phyloP scores from a whole-genome alignment of 1,140 invertebrate genomes.

The Bombus pascuorum region DNA sequence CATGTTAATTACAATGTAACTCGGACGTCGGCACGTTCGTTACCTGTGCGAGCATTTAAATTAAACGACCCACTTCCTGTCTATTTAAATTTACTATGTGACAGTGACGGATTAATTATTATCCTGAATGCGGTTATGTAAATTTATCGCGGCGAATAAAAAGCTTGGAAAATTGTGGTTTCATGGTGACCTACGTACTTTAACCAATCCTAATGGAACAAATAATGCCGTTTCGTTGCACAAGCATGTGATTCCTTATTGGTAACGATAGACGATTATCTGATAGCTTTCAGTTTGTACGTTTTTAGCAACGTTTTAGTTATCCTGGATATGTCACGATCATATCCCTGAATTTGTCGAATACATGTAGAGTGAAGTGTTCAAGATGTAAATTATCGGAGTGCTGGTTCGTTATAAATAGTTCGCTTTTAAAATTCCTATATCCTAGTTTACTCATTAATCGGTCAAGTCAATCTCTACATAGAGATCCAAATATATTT shows the following conservation, averaged over 20 bases:
- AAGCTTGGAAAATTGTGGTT: conserved; percentile 6
- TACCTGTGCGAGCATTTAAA: conserved; percentile 36
- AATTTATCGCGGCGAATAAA: not conserved
- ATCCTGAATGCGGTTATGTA: conserved; percentile 19
- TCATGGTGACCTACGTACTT: not conserved
- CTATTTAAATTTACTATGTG: conserved; percentile 39
- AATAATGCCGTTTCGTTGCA: not conserved
- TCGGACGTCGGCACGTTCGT: conserved; percentile 23
- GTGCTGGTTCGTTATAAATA: too few relatives aligned
- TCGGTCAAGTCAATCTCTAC: too few relatives aligned
- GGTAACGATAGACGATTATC: too few relatives aligned
- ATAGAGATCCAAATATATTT: too few relatives aligned
- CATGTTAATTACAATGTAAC: conserved; percentile 28
- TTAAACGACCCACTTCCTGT: conserved; percentile 35
- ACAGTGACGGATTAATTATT: conserved; percentile 46
- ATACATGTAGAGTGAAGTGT: too few relatives aligned
- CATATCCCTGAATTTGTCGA: too few relatives aligned
- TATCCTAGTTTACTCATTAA: not conserved
- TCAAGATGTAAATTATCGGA: too few relatives aligned
- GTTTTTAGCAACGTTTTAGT: too few relatives aligned
- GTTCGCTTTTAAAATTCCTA: not conserved
- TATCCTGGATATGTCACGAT: too few relatives aligned
- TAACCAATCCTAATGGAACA: not conserved
- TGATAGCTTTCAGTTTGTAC: too few relatives aligned
- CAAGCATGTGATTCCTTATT: too few relatives aligned